Percentiles rank a stretch among this genome's conserved stretches.
phyloP scores from a whole-genome alignment of 2,113 vertebrate species.

The Oreocharis arfaki region DNA sequence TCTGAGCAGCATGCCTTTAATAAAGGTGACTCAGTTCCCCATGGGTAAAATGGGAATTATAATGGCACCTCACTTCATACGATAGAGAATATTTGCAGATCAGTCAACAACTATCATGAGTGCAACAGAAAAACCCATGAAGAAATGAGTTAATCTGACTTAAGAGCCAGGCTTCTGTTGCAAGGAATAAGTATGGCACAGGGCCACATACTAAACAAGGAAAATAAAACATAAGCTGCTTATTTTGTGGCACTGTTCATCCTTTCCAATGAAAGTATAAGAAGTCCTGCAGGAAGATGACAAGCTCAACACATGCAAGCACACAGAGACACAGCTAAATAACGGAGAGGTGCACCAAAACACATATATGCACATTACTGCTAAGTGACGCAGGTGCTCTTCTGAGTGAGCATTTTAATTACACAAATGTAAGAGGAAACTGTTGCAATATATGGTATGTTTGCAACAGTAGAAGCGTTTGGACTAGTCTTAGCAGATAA shows the following conservation, averaged over 20 bases:
- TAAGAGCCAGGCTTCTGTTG: not conserved
- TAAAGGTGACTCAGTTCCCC: not conserved
- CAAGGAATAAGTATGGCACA: not conserved
- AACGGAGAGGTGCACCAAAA: not conserved
- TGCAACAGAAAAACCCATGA: conserved; percentile 8
- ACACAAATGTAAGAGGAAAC: not conserved
- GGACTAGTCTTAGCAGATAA: conserved; percentile 44
- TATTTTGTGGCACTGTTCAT: not conserved
- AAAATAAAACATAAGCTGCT: conserved; percentile 20
- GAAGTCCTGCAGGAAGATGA: not conserved
- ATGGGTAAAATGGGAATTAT: not conserved
- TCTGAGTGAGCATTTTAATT: not conserved
- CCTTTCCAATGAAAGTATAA: not conserved
- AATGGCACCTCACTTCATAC: not conserved
- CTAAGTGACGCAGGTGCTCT: not conserved
- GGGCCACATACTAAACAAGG: not conserved
- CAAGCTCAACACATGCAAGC: not conserved
- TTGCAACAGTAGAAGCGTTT: conserved; percentile 1
- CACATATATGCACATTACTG: not conserved
- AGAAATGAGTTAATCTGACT: conserved; percentile 30
- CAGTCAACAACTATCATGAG: not conserved
- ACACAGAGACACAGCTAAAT: not conserved
- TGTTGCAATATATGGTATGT: not conserved
- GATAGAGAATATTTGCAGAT: not conserved
- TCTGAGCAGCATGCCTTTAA: not conserved